Evolutionary conservation across 1,140 invertebrate genomes (phyloP).

Genomic region (Hypothenemus hampei): DNA sequence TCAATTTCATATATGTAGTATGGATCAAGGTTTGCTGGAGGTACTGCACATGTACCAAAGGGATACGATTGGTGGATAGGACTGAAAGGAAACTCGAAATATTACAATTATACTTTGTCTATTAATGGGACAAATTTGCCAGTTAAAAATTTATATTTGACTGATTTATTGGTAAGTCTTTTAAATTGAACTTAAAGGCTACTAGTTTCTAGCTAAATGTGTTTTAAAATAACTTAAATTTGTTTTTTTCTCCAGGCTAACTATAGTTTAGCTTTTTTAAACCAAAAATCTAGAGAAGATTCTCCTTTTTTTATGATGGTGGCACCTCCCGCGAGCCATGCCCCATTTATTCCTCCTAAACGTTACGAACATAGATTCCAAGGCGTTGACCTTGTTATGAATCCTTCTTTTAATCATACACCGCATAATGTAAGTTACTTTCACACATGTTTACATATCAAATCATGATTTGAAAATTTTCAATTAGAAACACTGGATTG

Average conservation of each 20-base stretch:
- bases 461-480: too few relatives aligned
- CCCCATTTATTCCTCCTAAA: conserved; percentile 73
- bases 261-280: conserved; percentile 57
- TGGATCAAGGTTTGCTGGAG: conserved; percentile 53
- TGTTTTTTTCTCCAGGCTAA: conserved; percentile 47
- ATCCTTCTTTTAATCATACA: conserved; percentile 67
- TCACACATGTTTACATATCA: not conserved
- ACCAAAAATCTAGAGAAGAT: conserved; percentile 34
- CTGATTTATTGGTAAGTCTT: conserved; percentile 72
- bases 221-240: conserved; percentile 16
- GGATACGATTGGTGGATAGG: conserved; percentile 82
- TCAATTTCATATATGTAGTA: conserved; percentile 51
- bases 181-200: conserved; percentile 11
- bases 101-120: conserved; percentile 85
- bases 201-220: not conserved
- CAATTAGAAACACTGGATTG: conserved; percentile 76
- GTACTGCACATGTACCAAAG: conserved; percentile 61
- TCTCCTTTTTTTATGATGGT: conserved; percentile 78
- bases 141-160: conserved; percentile 69
- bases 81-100: conserved; percentile 77
- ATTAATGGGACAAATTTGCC: conserved; percentile 66
- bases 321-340: conserved; percentile 78
- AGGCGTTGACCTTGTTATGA: conserved; percentile 57
- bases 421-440: conserved; percentile 43
- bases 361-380: conserved; percentile 62